Base-by-base conservation (phyloP, 2,797 vertebrate genomes). In the Cossypha polioptera region DNA sequence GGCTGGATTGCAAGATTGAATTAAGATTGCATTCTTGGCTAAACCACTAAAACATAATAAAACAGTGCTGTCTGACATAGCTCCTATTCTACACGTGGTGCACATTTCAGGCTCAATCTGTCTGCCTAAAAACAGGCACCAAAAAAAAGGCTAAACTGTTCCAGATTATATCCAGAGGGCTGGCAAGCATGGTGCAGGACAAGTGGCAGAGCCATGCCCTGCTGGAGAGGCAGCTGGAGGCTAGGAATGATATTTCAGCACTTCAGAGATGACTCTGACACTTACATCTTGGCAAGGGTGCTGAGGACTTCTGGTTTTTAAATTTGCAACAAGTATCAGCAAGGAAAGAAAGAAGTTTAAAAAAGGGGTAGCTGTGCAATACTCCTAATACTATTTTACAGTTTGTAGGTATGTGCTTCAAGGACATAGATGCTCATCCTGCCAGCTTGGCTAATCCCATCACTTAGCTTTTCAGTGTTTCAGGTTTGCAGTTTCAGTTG, bases 21-120 rank as follows among this genome's bases (percentile, higher is more conserved):
- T 69, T 88, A 84, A 86, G 77, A 80, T 4, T 83, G 78, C 71
- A 68, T 69, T 88, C 92, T 93, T 85, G 80, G 77, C 76, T 93
- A 86, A 76, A 81, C 31, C 55, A 72, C 38, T 38, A 66, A 83
- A 86, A 67, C 57, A 80, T 75, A 81, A 79, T 53, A 55, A 94
- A 94, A 81, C 53, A 79, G 77, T 55, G 54, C 67, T 92, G 93
- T 83, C 86, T 89, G 73, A 92, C 81, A 89, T 35, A 90, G 73
- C 43, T 93, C 66, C 69, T 82, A 48, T 78, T 94, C 75, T 80
- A 81, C 62, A 90, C 62, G 67, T 33, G 43, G 80, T 48, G 72
- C 51, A 21, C 47, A 86, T 31, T 87, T 72, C 77, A 68, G 75
- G 48, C 86, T 88, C 84, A 96, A 91, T 87, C 92, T 94, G 86